Percentiles rank a stretch among this genome's conserved stretches.
phyloP scores from a whole-genome alignment of 2,888 invertebrate species.

The Caenorhabditis zanzibari region DNA sequence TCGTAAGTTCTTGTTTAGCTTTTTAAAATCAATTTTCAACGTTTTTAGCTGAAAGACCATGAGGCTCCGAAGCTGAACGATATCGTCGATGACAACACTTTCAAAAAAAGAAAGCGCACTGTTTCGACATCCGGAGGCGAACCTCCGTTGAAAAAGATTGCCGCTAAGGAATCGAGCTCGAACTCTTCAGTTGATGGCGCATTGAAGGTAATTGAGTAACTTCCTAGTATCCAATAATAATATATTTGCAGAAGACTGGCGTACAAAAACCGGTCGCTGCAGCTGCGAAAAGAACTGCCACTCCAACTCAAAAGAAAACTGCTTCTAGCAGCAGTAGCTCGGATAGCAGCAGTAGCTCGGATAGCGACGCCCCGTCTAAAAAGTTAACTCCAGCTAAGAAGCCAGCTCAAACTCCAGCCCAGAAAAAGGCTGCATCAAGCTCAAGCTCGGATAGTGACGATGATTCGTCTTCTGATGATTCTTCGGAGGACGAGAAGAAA shows the following conservation, averaged over 20 bases:
- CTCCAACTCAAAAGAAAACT: constrained; percentile 39
- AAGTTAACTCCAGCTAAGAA: no score
- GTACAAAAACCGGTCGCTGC: no score
- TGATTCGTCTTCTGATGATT: no score
- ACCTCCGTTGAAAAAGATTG: constrained; percentile 68
- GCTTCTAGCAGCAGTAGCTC: no score
- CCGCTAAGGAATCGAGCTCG: constrained; percentile 66
- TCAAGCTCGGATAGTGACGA: no score
- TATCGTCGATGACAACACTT: constrained; percentile 46
- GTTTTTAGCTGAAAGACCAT: constrained; percentile 60
- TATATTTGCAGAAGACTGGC: no score
- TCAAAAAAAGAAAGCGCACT: constrained; percentile 61
- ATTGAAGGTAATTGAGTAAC: constrained; percentile 19
- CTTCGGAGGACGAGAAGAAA: no score
- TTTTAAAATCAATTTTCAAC: no score
- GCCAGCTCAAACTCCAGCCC: no score
- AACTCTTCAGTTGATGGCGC: constrained; percentile 65
- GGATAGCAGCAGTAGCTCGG: constrained; percentile 35
- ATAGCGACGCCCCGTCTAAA: constrained; percentile 32
- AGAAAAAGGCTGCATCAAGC: no score
- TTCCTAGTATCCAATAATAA: background rate
- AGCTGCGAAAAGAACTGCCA: no score
- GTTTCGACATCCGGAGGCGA: constrained; percentile 64
- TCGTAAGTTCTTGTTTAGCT: constrained; percentile 57
- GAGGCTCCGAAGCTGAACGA: constrained; percentile 64